These are phyloP conservation scores for Caenorhabditis sinica DNA, from an alignment of 2,888 invertebrate species.

Conservation along the genomic window DNA sequence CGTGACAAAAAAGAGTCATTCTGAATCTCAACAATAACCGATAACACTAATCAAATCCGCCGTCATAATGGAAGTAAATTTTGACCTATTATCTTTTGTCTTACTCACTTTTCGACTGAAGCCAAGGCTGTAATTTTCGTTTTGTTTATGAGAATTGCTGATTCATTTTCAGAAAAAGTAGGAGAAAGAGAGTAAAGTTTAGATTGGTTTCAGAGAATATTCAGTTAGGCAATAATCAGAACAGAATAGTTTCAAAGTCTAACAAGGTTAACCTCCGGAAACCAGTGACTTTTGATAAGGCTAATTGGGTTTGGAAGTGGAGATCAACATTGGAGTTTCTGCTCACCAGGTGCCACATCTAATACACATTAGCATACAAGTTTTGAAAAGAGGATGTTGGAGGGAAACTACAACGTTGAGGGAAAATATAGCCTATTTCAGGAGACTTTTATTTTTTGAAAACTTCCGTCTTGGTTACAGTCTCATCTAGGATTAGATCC, in stretches of 20 bases:
- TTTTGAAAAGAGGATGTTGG: no score
- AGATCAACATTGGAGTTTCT: background rate
- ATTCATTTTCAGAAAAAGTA: background rate
- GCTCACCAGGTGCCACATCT: background rate
- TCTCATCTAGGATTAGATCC: background rate
- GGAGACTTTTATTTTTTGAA: no score
- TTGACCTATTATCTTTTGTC: slow-evolving; percentile 10
- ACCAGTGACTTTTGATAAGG: background rate
- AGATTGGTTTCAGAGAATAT: background rate
- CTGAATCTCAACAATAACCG: background rate
- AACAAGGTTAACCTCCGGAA: background rate
- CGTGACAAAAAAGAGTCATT: background rate
- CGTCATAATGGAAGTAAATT: slow-evolving; percentile 17
- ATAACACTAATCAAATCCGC: background rate
- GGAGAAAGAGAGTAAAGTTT: background rate
- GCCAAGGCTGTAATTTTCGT: background rate
- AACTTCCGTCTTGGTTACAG: no score
- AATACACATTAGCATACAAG: no score
- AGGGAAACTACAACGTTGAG: no score
- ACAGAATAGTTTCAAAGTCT: background rate
- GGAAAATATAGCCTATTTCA: no score
- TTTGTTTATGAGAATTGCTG: background rate
- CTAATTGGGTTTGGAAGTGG: background rate
- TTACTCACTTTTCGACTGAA: background rate
- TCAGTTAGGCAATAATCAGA: background rate